These are phyloP conservation scores for Tilapia sparmanii DNA, from an alignment of 2,113 vertebrate species.

Conservation along the genomic window DNA sequence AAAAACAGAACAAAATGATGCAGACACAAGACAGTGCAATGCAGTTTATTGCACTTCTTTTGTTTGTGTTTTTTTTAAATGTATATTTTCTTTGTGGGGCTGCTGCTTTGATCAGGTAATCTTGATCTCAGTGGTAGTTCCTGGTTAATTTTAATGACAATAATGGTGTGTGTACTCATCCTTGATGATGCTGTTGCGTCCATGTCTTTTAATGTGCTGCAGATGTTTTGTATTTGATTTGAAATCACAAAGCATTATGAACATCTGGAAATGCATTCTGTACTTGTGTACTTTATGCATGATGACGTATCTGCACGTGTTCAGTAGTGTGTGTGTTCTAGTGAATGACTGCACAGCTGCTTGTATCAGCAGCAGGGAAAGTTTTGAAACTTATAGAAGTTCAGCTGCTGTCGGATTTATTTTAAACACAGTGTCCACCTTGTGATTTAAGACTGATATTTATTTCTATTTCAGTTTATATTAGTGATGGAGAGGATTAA, in stretches of 20 bases:
- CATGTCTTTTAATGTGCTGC: neutral
- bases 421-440: fast-evolving
- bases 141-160: neutral
- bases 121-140: neutral
- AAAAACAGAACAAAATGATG: too few relatives aligned
- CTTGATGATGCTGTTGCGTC: neutral
- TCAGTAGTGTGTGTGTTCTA: fast-evolving
- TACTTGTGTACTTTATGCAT: fast-evolving
- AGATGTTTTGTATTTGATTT: neutral
- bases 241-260: too few relatives aligned
- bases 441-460: fast-evolving
- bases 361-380: neutral
- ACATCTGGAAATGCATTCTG: neutral
- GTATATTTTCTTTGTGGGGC: neutral
- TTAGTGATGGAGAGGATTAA: neutral
- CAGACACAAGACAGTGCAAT: too few relatives aligned
- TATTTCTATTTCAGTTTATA: too few relatives aligned
- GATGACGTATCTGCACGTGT: neutral
- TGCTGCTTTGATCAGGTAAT: neutral
- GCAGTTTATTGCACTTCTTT: too few relatives aligned
- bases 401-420: too few relatives aligned
- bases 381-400: neutral
- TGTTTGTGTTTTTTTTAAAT: too few relatives aligned
- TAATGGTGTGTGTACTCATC: neutral
- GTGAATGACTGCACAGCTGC: neutral